Evolutionary conservation across 2,797 vertebrate genomes (phyloP).

Genomic region (Prionace glauca): DNA sequence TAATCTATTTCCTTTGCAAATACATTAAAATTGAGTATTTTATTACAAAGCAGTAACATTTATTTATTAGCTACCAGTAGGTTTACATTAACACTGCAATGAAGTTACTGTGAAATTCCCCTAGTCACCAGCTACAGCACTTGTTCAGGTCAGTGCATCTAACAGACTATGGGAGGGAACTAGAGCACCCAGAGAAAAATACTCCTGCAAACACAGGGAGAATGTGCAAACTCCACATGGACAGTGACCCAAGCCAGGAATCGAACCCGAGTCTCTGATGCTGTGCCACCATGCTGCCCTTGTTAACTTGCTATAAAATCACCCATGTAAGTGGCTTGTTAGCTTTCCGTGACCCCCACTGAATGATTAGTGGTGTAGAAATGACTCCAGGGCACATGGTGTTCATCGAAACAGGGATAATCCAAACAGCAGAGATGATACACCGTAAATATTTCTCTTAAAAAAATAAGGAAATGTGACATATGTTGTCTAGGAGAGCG

Average conservation of each 20-base stretch:
- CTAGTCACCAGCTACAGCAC: too few relatives aligned
- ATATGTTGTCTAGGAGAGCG: background rate
- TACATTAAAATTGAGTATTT: background rate
- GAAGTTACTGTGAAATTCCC: too few relatives aligned
- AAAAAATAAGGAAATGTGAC: background rate
- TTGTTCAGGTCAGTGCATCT: too few relatives aligned
- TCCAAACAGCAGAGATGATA: background rate
- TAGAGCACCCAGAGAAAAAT: too few relatives aligned
- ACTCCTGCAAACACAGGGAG: too few relatives aligned
- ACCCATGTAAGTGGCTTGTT: background rate
- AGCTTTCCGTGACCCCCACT: background rate
- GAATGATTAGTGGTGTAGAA: background rate
- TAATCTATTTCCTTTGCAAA: background rate
- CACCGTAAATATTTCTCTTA: background rate
- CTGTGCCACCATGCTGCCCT: too few relatives aligned
- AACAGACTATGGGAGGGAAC: too few relatives aligned
- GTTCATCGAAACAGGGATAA: background rate
- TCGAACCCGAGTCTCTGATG: too few relatives aligned
- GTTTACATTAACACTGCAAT: too few relatives aligned
- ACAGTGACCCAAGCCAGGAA: too few relatives aligned
- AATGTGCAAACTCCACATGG: too few relatives aligned
- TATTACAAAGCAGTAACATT: background rate
- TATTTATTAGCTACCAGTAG: too few relatives aligned
- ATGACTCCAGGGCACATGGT: background rate
- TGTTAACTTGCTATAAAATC: background rate